Conservation (phyloP, 1,140 invertebrate genomes). For the Stegodyphus dumicola region DNA sequence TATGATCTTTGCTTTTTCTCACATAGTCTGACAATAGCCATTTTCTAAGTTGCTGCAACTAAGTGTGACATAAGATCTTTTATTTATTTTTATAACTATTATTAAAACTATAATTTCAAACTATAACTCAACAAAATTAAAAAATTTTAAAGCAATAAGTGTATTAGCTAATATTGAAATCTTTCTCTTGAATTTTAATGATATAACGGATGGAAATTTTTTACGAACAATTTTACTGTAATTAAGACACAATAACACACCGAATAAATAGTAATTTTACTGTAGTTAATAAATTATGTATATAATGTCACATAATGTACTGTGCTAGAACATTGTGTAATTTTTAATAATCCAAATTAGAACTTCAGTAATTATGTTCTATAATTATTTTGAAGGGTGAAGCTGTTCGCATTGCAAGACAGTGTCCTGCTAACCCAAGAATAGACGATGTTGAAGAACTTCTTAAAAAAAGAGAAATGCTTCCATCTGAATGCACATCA, state of each 20-base stretch:
- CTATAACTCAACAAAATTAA: no score
- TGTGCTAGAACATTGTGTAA: neutral
- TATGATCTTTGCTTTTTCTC: no score
- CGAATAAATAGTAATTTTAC: no score
- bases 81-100: no score
- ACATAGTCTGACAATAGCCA: no score
- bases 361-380: neutral
- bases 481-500: neutral
- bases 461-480: neutral
- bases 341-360: neutral
- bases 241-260: no score
- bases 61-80: no score
- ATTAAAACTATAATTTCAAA: no score
- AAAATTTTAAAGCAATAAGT: no score
- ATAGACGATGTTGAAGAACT: conserved; percentile 36
- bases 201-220: neutral
- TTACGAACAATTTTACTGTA: neutral
- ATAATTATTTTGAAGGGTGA: conserved; percentile 31
- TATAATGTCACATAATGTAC: neutral
- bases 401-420: conserved; percentile 44
- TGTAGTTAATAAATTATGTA: neutral
- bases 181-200: neutral
- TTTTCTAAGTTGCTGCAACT: no score
- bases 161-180: no score
- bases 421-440: conserved; percentile 16